These are phyloP conservation scores for Hippopotamus amphibius DNA, from an alignment of 2,113 vertebrate genomes.

Conservation along the genomic window DNA sequence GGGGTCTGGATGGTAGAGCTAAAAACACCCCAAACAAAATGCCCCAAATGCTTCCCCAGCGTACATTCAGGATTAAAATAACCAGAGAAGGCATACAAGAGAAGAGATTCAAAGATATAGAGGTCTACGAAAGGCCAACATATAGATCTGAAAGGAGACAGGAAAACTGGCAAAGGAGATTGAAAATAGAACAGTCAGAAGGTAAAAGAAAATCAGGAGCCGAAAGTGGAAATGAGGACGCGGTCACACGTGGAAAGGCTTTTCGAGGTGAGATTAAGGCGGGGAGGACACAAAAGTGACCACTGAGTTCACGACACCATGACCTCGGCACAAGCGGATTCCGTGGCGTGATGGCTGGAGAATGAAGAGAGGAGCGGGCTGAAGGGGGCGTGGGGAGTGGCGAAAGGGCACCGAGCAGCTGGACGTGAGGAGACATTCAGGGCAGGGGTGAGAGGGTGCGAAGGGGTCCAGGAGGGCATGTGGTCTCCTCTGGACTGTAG, in stretches of 20 bases:
- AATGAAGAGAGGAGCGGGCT: not conserved
- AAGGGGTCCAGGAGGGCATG: rapidly evolving
- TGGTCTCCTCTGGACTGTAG: not conserved
- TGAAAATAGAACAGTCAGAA: not conserved
- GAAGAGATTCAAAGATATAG: not conserved
- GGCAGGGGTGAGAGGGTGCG: rapidly evolving
- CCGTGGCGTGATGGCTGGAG: not conserved
- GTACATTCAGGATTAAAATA: not conserved
- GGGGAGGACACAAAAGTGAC: not conserved
- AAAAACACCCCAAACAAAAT: not conserved
- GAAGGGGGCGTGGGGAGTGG: rapidly evolving
- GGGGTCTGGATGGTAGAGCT: not conserved
- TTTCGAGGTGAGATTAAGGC: not conserved
- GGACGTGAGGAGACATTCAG: not conserved
- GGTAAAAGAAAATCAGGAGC: not conserved
- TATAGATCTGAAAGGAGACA: not conserved
- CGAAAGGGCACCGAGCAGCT: not conserved
- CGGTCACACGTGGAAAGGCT: not conserved
- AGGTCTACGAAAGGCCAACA: not conserved
- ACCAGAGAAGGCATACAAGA: not conserved
- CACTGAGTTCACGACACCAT: not conserved
- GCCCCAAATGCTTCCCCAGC: not conserved
- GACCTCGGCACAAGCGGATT: not conserved
- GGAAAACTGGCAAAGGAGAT: not conserved
- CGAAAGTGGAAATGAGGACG: not conserved